Conservation (phyloP, 92 coral and sea anemone species). For the Porites cylindrica region DNA sequence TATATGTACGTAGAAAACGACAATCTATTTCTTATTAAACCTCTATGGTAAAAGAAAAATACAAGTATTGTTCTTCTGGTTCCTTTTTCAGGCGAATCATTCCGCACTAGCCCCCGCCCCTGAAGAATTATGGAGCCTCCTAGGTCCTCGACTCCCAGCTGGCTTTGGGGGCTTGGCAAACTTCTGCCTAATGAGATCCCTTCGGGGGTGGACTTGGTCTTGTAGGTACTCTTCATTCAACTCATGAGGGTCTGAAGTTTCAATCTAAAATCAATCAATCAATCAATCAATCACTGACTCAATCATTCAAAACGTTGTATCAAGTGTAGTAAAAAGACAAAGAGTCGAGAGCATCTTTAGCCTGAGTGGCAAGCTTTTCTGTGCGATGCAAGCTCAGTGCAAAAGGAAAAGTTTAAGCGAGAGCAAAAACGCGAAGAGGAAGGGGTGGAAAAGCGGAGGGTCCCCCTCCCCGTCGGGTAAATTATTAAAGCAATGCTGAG, state of each 20-base stretch:
- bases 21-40: not conserved
- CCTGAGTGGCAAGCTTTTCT: too few relatives aligned
- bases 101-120: conserved; percentile 26
- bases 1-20: not conserved
- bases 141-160: conserved; percentile 84
- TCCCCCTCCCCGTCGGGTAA: too few relatives aligned
- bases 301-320: too few relatives aligned
- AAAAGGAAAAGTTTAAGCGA: too few relatives aligned
- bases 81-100: not conserved
- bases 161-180: conserved; percentile 97
- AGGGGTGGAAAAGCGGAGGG: too few relatives aligned
- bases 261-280: conserved; percentile 69
- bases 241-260: conserved; percentile 86
- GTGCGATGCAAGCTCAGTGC: too few relatives aligned
- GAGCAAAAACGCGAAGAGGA: too few relatives aligned
- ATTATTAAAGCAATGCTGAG: too few relatives aligned
- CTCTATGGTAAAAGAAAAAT: not conserved
- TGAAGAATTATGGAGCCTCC: conserved; percentile 73
- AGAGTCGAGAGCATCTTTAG: too few relatives aligned
- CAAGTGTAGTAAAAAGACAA: too few relatives aligned
- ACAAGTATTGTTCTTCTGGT: not conserved
- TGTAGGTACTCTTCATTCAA: conserved; percentile 84
- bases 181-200: conserved; percentile 90
- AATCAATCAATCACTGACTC: not conserved
- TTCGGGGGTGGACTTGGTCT: conserved; percentile 94